A percentile compares a stretch with the other conserved stretches of the same genome.
Evolutionary conservation across 2,888 invertebrate species (phyloP).

Genomic region (Gibbula magus): DNA sequence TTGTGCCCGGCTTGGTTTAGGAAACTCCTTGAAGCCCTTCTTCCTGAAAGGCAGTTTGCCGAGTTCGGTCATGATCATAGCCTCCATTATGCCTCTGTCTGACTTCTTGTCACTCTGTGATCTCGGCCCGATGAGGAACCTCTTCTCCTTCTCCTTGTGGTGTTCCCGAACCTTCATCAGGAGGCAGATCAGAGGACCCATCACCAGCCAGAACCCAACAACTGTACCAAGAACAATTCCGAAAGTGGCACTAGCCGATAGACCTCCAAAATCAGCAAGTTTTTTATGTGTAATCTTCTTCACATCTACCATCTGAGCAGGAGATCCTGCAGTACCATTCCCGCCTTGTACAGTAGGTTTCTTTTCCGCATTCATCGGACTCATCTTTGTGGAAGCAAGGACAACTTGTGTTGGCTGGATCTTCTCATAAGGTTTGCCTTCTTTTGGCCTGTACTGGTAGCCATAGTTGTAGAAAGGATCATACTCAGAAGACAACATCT

Average conservation of each 20-base stretch:
- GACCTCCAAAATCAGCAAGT: background rate
- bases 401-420: background rate
- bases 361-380: background rate
- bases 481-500: background rate
- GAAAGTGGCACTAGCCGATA: slow-evolving; percentile 39
- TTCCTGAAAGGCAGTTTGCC: slow-evolving; percentile 41
- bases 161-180: slow-evolving; percentile 57
- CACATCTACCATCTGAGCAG: background rate
- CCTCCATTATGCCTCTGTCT: slow-evolving; percentile 56
- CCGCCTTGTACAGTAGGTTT: background rate
- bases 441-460: background rate
- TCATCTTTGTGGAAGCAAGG: background rate
- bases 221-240: slow-evolving; percentile 60
- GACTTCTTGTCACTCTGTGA: slow-evolving; percentile 32
- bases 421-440: background rate
- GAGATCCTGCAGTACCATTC: background rate
- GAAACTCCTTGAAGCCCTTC: background rate
- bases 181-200: slow-evolving; percentile 63
- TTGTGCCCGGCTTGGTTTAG: slow-evolving; percentile 18
- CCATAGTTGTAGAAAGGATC: slow-evolving; percentile 2
- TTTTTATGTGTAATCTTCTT: background rate
- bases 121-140: slow-evolving; percentile 34
- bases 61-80: slow-evolving; percentile 64
- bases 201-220: slow-evolving; percentile 57
- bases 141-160: slow-evolving; percentile 45